A percentile compares a stretch with the other conserved stretches of the same genome.
Conservation (phyloP, 2,888 invertebrate species). For the Catocala nupta region DNA sequence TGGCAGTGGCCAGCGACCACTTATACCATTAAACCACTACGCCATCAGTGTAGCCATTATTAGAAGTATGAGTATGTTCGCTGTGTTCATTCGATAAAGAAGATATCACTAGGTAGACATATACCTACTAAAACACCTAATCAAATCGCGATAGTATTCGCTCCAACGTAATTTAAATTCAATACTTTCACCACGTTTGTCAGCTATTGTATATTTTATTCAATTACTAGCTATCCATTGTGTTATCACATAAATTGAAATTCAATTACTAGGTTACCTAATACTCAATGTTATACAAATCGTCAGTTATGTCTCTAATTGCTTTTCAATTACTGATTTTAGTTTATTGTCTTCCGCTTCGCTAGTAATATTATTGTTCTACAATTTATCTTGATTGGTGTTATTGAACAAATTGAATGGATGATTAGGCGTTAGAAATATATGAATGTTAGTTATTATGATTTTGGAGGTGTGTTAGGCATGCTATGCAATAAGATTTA, state of each 20-base stretch:
- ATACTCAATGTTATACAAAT: conserved; percentile 13
- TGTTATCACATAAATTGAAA: neutral
- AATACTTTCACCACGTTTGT: too few species aligned
- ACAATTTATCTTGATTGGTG: conserved; percentile 23
- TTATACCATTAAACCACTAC: too few species aligned
- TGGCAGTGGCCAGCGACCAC: too few species aligned
- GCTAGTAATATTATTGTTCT: conserved; percentile 18
- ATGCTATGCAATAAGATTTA: too few species aligned
- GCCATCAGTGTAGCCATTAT: too few species aligned
- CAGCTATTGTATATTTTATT: too few species aligned
- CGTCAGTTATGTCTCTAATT: conserved; percentile 26
- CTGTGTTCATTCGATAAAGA: too few species aligned
- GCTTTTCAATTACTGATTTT: conserved; percentile 24
- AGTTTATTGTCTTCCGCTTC: conserved; percentile 21
- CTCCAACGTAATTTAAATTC: too few species aligned
- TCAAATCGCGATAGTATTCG: too few species aligned
- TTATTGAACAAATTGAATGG: conserved; percentile 17
- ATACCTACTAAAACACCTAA: too few species aligned
- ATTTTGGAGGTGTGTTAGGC: neutral
- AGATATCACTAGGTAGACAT: too few species aligned
- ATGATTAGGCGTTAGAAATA: neutral
- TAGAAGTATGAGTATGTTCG: too few species aligned
- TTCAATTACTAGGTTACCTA: conserved; percentile 9
- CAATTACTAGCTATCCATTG: neutral
- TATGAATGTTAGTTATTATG: neutral